phyloP scores from a whole-genome alignment of 2,888 invertebrate species.

The Sepiola atlantica region DNA sequence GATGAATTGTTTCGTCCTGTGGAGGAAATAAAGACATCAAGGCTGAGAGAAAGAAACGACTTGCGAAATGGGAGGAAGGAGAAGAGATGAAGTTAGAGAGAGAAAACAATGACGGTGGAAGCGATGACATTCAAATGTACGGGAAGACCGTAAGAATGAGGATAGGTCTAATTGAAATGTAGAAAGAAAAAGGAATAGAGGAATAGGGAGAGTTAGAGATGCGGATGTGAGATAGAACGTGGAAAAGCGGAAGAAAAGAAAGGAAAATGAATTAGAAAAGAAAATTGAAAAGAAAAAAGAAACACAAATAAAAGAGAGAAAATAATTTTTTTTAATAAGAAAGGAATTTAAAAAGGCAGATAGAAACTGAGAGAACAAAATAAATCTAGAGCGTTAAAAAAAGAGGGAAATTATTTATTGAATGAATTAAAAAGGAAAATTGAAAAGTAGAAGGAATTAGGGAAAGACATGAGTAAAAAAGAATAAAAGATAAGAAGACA shows the following conservation, averaged over 20 bases:
- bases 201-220: background rate
- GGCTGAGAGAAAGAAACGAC: too few relatives aligned
- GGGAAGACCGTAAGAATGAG: too few relatives aligned
- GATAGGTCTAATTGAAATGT: background rate
- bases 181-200: background rate
- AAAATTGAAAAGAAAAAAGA: background rate
- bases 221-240: background rate
- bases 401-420: background rate
- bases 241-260: background rate
- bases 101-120: too few relatives aligned
- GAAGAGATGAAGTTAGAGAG: too few relatives aligned
- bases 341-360: background rate
- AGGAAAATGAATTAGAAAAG: background rate
- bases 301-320: background rate
- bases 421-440: background rate
- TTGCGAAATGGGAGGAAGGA: too few relatives aligned
- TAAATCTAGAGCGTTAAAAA: background rate
- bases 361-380: background rate
- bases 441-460: background rate
- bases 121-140: too few relatives aligned
- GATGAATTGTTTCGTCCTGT: background rate
- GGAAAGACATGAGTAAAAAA: too few relatives aligned
- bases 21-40: too few relatives aligned
- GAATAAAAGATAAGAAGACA: background rate
- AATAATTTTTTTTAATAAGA: too few relatives aligned